Base-by-base conservation (phyloP, 2,113 vertebrate species). In the Mormoops blainvillei region DNA sequence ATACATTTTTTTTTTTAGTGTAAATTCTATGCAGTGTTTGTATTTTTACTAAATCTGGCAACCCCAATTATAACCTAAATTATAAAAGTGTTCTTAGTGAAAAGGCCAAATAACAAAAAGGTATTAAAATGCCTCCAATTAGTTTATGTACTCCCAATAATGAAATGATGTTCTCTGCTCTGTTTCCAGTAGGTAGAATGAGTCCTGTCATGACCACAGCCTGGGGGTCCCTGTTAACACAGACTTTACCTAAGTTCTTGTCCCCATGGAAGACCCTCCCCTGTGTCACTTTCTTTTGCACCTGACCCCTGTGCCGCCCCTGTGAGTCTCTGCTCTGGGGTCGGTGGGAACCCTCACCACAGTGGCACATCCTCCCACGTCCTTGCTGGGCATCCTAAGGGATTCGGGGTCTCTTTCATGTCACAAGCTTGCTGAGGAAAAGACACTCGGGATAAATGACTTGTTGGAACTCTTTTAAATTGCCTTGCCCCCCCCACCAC, bases 151-250 rank as follows among this genome's bases (percentile, higher is more conserved):
- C 36, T 52, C 12, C 43, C 36, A 48, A 0, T 18, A 19, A 13
- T 26, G 36, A 33, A 67, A 20, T 13, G 50, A 15, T 11, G 6
- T 20, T 33, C 36, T n/a, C 20, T 43, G 20, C 28, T 33, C 1
- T 3, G 15, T 8, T 36, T 38, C 52, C 24, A 4, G 13, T 3
- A 43, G 19, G 14, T 50, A 18, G 11, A 52, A 22, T 8, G 61
- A 28, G 52, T 48, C 10, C 36, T 77, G 28, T n/a, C 4, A 0
- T 0, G 4, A 7, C 61, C 26, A 24, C 13, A 0, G 2, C 7
- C 22, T n/a, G 2, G 7, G 24, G 16, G 48, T 11, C 20, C n/a
- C n/a, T 67, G 3, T 24, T 83, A 8, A 67, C 31, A 8, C 12
- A 58, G 36, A 28, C 22, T n/a, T n/a, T 48, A 14, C 74, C n/a